These are phyloP conservation scores for Symphodus melops DNA, from an alignment of 2,113 vertebrate species.

Conservation along the genomic window DNA sequence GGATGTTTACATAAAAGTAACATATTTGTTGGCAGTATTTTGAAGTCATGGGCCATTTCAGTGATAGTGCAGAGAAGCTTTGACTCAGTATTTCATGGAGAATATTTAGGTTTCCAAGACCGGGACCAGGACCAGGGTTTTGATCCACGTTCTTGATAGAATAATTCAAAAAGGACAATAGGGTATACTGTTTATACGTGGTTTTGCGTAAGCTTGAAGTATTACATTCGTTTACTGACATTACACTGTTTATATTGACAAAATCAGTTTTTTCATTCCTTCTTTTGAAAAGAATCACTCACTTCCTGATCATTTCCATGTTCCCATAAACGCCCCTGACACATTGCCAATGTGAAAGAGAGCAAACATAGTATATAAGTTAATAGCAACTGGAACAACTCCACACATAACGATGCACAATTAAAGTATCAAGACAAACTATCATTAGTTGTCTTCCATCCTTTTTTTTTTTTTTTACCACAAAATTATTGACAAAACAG, in stretches of 20 bases:
- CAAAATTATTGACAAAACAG: constrained; percentile 14
- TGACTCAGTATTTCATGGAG: no score
- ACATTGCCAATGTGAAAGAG: constrained; percentile 9
- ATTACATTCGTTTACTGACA: not conserved
- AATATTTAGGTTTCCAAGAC: no score
- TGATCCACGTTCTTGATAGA: no score
- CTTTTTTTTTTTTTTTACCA: constrained; percentile 12
- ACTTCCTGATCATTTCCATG: constrained; percentile 31
- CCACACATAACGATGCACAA: constrained; percentile 20
- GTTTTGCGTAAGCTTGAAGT: not conserved
- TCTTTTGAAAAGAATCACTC: constrained; percentile 41
- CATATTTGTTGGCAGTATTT: no score
- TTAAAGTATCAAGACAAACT: constrained; percentile 33
- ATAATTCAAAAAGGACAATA: no score
- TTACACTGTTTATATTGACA: not conserved
- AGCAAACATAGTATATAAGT: constrained; percentile 3
- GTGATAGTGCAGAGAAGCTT: no score
- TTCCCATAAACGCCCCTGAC: constrained; percentile 36
- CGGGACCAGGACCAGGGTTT: no score
- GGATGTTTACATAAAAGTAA: no score
- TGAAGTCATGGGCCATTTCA: no score
- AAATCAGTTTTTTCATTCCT: constrained; percentile 30
- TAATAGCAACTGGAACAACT: constrained; percentile 3
- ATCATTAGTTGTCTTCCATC: constrained; percentile 26
- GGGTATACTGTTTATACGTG: no score